Percentiles rank a stretch among this genome's conserved stretches.
Evolutionary conservation across 2,888 invertebrate genomes (phyloP).

Genomic region (Acanthosepion lycidas): DNA sequence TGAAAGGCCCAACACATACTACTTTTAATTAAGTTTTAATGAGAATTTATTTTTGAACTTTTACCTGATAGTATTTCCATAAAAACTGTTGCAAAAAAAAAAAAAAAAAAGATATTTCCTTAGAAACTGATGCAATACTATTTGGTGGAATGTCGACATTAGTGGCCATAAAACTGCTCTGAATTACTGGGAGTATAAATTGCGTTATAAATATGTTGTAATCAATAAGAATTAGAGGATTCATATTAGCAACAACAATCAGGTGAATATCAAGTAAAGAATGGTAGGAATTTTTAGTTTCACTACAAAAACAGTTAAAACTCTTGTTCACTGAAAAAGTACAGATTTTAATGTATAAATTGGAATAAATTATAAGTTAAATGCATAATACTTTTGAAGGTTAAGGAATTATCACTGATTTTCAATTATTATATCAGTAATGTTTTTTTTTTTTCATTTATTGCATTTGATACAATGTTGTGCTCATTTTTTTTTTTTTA

Average conservation of each 20-base stretch:
- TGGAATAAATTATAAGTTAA: no score
- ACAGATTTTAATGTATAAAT: no score
- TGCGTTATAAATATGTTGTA: not conserved
- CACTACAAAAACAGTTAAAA: not conserved
- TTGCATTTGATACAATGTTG: not conserved
- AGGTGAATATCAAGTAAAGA: not conserved
- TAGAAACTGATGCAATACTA: not conserved
- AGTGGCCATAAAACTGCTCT: not conserved
- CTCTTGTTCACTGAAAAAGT: no score
- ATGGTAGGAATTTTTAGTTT: not conserved
- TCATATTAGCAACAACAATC: not conserved
- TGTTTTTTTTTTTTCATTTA: no score
- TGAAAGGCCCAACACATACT: not conserved
- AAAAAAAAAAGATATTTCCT: not conserved
- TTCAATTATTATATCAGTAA: not conserved
- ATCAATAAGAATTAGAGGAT: not conserved
- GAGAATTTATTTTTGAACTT: not conserved
- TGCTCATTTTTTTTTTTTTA: not conserved
- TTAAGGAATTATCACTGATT: not conserved
- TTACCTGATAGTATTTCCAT: not conserved
- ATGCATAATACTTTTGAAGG: not conserved
- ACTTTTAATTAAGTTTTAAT: conserved; percentile 7
- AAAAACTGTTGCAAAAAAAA: not conserved
- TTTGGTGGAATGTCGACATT: not conserved
- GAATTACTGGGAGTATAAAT: not conserved